phyloP scores from a whole-genome alignment of 2,113 vertebrate species.

The Petaurus breviceps region DNA sequence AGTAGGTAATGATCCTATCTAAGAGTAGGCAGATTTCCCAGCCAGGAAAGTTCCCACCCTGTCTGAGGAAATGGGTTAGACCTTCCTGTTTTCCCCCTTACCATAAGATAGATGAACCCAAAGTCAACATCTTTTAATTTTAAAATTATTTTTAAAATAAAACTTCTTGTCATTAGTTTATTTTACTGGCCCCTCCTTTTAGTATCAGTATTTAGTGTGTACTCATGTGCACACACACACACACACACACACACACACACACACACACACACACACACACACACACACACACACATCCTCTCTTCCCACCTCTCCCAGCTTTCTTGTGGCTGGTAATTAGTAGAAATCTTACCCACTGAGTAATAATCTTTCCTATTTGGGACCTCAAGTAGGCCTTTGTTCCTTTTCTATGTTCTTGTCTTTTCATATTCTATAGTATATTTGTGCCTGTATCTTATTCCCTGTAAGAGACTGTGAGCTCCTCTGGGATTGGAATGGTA shows the following conservation, averaged over 20 bases:
- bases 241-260: no score
- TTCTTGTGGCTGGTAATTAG: background rate
- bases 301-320: background rate
- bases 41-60: background rate
- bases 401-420: background rate
- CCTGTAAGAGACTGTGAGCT: background rate
- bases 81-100: background rate
- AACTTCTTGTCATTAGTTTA: background rate
- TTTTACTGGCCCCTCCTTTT: background rate
- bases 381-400: background rate
- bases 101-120: background rate
- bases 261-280: no score
- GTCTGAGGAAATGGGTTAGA: background rate
- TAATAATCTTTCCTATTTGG: background rate
- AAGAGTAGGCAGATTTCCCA: background rate
- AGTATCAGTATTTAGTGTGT: background rate
- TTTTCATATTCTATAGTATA: background rate
- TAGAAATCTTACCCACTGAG: background rate
- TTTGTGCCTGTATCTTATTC: background rate
- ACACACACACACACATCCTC: no score
- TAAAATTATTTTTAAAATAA: background rate
- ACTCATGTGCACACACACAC: no score
- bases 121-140: background rate
- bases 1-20: background rate
- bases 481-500: no score